A percentile compares a stretch with the other conserved stretches of the same genome.
phyloP scores from a whole-genome alignment of 1,140 invertebrate genomes.

The Bicyclus anynana region DNA sequence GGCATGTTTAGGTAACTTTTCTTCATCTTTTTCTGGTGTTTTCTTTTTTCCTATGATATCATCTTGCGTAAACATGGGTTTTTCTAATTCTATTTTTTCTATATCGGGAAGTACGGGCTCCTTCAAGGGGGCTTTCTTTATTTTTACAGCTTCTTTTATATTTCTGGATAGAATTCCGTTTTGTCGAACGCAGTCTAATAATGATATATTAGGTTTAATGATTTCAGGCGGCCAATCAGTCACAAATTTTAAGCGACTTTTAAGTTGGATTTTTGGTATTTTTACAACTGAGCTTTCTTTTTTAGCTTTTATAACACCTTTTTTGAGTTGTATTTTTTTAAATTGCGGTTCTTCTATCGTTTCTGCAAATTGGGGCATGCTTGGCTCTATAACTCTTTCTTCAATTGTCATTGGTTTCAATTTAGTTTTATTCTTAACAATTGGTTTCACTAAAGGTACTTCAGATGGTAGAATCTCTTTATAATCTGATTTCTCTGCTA shows the following conservation, averaged over 20 bases:
- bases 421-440: conserved; percentile 32
- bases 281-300: conserved; percentile 69
- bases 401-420: conserved; percentile 63
- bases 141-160: conserved; percentile 81
- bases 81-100: conserved; percentile 70
- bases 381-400: conserved; percentile 54
- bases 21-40: conserved; percentile 17
- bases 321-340: conserved; percentile 81
- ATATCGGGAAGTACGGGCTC: conserved; percentile 60
- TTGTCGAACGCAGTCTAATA: conserved; percentile 77
- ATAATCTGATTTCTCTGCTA: background rate
- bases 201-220: conserved; percentile 73
- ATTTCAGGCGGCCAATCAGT: conserved; percentile 79
- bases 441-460: background rate
- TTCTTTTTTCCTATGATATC: conserved; percentile 47
- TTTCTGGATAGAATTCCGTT: conserved; percentile 83
- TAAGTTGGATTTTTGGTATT: conserved; percentile 82
- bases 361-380: conserved; percentile 57
- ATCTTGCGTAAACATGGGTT: conserved; percentile 63
- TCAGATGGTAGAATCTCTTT: background rate
- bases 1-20: conserved; percentile 10
- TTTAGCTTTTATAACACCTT: conserved; percentile 73
- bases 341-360: conserved; percentile 76
- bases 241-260: conserved; percentile 80
- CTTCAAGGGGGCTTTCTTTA: conserved; percentile 76